Base-by-base conservation (phyloP, 1,140 invertebrate species). In the Helicoverpa armigera region DNA sequence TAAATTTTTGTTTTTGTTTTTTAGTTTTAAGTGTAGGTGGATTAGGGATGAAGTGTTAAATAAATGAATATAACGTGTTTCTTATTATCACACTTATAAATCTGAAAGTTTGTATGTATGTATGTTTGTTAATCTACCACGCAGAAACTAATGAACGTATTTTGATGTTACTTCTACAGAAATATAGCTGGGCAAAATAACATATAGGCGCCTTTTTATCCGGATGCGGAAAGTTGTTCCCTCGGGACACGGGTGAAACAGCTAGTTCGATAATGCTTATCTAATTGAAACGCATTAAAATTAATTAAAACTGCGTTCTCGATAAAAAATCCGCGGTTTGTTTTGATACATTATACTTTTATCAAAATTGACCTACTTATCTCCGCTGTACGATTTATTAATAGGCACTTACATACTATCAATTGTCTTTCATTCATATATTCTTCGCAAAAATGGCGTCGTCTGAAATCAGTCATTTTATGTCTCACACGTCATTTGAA, bases 281-380 rank as follows among this genome's bases (percentile, higher is more conserved):
- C n/a, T 16, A 58, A 58, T 10, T 14, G n/a, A 58, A 9, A 58
- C n/a, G n/a, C n/a, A 58, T 58, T 16, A 9, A 56, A n/a, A 16
- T 56, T 56, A 56, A 14, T 18, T 18, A 18, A 10, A 58, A 58
- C 54, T 35, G 35, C 35, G 35, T 7, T 35, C 35, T 35, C 18
- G 7, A 58, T 18, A 58, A 5, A 53, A 23, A 53, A 63, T 9
- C 4, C 31, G 4, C 58, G 18, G 23, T 60, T 60, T 60, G 29
- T 60, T 60, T 60, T 13, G 7, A 23, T 60, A 48, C 29, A 11
- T 67, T 5, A 3, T 0, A 18, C 1, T 65, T 67, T 67, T 67
- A 67, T 67, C 63, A 50, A 23, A 50, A 18, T 18, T 50, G 63
- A 50, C 63, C 63, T 67, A 67, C n/a, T 50, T 67, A 50, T 50